Base-by-base conservation (phyloP, 2,797 vertebrate genomes). In the Xiphophorus birchmanni region DNA sequence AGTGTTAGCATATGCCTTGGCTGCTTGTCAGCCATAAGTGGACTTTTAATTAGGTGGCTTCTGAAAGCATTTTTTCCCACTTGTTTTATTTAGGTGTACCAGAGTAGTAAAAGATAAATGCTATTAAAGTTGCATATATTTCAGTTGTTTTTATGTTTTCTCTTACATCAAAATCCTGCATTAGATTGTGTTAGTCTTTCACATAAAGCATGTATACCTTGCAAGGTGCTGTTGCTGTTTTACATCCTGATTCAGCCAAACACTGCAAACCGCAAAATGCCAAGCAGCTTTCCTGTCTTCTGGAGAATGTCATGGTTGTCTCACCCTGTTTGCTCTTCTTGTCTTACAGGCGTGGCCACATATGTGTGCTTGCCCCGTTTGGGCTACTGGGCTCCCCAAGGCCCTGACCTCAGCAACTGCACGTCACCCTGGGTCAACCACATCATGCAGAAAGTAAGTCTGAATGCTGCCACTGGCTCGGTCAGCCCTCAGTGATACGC, bases 391-490 rank as follows among this genome's bases (percentile, higher is more conserved):
- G 96, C 98, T 88, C 96, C 96, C 37, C 96, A 96, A 93, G 99
- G 99, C 85, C 98, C 99, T 21, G 98, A 99, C 91, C 96, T 99
- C 89, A 99, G 99, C 96, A 99, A 99, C 94, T 99, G 98, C 90
- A 99, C 98, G 84, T 99, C 98, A 67, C 97, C 97, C 17, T 99
- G 99, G 99, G 97, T 99, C 95, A 99, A 97, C 92, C 97, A 99
- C 90, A 99, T 99, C 92, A 97, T 97, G 85, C 98, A 99, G 91
- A 99, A 98, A 96, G 99, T 99, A 96, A 97, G 95, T 94, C 83
- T 80, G 83, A 90, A 71, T 17, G 75, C 76, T 79, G 80, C 82
- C 69, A 74, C 81, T 42, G 74, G 83, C 82, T 75, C 69, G 26
- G 4, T 40, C 56, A 88, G 82, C 74, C 78, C 72, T 35, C 78